A percentile compares a stretch with the other conserved stretches of the same genome.
Conservation (phyloP, 2,113 vertebrate species). For the Myiozetetes cayanensis region DNA sequence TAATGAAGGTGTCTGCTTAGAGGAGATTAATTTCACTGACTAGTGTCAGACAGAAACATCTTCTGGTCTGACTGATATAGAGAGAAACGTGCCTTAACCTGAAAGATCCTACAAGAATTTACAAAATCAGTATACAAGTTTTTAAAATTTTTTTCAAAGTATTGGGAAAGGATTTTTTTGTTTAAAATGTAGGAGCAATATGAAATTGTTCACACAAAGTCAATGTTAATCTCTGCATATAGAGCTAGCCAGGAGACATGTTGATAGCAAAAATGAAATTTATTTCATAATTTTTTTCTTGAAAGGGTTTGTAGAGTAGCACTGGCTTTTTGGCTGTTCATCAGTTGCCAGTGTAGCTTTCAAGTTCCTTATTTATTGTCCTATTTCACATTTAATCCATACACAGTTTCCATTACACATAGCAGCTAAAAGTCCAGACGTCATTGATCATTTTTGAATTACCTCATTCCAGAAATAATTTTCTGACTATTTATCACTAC, state of each 20-base stretch:
- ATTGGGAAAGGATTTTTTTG: neutral
- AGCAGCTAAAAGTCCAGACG: neutral
- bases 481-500: neutral
- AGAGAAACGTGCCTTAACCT: neutral
- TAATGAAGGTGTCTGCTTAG: neutral
- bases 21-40: neutral
- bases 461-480: neutral
- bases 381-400: neutral
- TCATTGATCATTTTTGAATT: neutral
- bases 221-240: neutral
- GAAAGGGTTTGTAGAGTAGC: neutral
- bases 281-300: neutral
- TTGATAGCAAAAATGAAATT: neutral
- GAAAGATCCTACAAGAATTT: neutral
- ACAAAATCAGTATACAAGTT: neutral
- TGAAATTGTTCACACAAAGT: neutral
- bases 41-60: neutral
- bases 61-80: neutral
- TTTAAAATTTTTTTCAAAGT: neutral
- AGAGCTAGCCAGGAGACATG: neutral
- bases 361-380: neutral
- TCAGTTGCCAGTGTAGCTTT: neutral
- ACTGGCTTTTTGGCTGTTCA: neutral
- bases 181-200: neutral
- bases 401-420: neutral